phyloP scores from a whole-genome alignment of 2,797 vertebrate genomes.

The Peromyscus melanophrys region DNA sequence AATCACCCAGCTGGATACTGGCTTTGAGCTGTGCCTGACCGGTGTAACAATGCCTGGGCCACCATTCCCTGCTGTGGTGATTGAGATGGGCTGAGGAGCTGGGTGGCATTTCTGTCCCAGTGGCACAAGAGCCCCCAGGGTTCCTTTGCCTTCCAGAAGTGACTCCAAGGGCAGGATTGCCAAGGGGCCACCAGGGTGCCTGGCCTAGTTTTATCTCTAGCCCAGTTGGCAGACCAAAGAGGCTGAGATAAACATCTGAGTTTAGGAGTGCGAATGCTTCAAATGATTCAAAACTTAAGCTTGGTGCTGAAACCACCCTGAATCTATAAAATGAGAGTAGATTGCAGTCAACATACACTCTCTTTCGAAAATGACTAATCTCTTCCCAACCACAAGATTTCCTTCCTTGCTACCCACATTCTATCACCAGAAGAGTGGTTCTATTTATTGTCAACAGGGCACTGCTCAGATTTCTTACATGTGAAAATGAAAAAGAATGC shows the following conservation, averaged over 20 bases:
- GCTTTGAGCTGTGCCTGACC: constrained; percentile 64
- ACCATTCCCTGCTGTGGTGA: background rate
- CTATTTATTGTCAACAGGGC: constrained; percentile 76
- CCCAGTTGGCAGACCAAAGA: constrained; percentile 32
- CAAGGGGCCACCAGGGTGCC: background rate
- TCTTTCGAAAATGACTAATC: constrained; percentile 80
- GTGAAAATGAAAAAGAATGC: constrained; percentile 79
- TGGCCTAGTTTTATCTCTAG: constrained; percentile 64
- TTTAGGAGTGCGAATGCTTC: constrained; percentile 26
- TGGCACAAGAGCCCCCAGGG: background rate
- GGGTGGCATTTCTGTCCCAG: constrained; percentile 55
- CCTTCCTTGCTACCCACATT: constrained; percentile 74
- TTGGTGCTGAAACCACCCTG: constrained; percentile 21
- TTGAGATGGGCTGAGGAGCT: constrained; percentile 43
- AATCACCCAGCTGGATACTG: background rate
- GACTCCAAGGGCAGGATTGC: constrained; percentile 35
- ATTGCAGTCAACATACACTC: constrained; percentile 56
- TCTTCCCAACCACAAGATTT: constrained; percentile 67
- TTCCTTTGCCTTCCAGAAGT: constrained; percentile 64
- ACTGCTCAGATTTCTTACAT: constrained; percentile 70
- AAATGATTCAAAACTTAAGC: constrained; percentile 67
- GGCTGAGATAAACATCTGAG: constrained; percentile 54
- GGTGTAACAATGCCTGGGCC: background rate
- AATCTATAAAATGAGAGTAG: constrained; percentile 47
- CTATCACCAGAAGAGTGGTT: constrained; percentile 70